These are phyloP conservation scores for Sebastes flavidus DNA, from an alignment of 2,797 vertebrate genomes.

Conservation along the genomic window DNA sequence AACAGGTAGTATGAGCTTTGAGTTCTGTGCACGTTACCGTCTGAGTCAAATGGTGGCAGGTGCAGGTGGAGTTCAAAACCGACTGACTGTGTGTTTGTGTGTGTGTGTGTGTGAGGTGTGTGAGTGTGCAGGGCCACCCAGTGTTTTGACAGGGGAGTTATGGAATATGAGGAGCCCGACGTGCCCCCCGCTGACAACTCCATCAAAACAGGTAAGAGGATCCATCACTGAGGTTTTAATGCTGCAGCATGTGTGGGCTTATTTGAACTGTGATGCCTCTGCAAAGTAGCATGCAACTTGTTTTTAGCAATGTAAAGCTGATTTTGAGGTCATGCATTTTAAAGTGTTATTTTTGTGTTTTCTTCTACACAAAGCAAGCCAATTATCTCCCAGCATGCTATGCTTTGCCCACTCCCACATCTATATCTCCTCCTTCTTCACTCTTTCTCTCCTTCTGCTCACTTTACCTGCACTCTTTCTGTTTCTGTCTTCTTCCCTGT, in stretches of 20 bases:
- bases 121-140: slow-evolving; percentile 36
- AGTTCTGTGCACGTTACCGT: not conserved
- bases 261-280: not conserved
- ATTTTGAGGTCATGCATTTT: not conserved
- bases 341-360: not conserved
- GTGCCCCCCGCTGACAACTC: slow-evolving; percentile 51
- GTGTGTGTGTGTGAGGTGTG: not conserved
- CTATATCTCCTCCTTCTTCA: not conserved
- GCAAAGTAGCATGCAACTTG: not conserved
- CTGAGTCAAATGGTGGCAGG: slow-evolving; percentile 1
- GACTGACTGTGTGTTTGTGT: slow-evolving; percentile 15
- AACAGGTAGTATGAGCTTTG: slow-evolving; percentile 56
- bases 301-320: not conserved
- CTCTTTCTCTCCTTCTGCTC: not conserved
- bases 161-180: slow-evolving; percentile 78
- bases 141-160: slow-evolving; percentile 63
- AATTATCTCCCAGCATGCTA: slow-evolving; percentile 28
- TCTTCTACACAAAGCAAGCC: not conserved
- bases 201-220: slow-evolving; percentile 69
- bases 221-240: not conserved
- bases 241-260: not conserved
- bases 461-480: slow-evolving; percentile 4
- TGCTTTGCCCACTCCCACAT: not conserved
- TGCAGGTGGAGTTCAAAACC: not conserved
- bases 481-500: not conserved